These are phyloP conservation scores for Calliphora vomitoria DNA, from an alignment of 2,888 invertebrate genomes.

Conservation along the genomic window DNA sequence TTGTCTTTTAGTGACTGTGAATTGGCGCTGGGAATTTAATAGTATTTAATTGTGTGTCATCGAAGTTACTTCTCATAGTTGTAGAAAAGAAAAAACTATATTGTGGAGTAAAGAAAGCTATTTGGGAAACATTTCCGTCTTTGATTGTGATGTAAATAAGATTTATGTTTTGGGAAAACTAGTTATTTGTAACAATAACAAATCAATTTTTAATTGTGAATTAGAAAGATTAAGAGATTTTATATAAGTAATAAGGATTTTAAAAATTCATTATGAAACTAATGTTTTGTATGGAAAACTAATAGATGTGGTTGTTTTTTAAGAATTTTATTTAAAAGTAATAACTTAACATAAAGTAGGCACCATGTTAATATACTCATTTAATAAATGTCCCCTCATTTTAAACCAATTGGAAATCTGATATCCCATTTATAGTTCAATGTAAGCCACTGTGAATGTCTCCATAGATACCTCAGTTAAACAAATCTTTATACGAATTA, in stretches of 20 bases:
- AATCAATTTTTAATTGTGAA: neutral
- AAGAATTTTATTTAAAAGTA: too few species aligned
- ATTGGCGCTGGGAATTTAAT: constrained; percentile 44
- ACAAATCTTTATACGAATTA: constrained; percentile 6
- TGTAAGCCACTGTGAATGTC: constrained; percentile 28
- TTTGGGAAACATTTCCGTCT: neutral
- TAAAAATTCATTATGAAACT: too few species aligned
- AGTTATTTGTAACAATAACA: neutral
- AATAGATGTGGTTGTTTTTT: too few species aligned
- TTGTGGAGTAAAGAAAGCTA: neutral
- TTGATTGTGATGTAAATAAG: neutral
- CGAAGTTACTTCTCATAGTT: neutral
- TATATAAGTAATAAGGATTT: neutral
- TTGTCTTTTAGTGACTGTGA: constrained; percentile 6
- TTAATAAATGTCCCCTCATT: constrained; percentile 11
- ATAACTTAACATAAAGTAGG: too few species aligned
- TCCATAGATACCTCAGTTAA: constrained; percentile 15
- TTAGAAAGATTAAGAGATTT: neutral
- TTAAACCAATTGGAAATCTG: constrained; percentile 5
- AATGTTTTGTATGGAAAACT: too few species aligned
- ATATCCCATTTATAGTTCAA: constrained; percentile 26
- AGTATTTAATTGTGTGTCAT: constrained; percentile 38
- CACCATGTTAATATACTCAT: too few species aligned
- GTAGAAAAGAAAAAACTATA: neutral
- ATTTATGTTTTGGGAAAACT: neutral